These are phyloP conservation scores for Rhagium mordax DNA, from an alignment of 2,888 invertebrate species.

Conservation along the genomic window DNA sequence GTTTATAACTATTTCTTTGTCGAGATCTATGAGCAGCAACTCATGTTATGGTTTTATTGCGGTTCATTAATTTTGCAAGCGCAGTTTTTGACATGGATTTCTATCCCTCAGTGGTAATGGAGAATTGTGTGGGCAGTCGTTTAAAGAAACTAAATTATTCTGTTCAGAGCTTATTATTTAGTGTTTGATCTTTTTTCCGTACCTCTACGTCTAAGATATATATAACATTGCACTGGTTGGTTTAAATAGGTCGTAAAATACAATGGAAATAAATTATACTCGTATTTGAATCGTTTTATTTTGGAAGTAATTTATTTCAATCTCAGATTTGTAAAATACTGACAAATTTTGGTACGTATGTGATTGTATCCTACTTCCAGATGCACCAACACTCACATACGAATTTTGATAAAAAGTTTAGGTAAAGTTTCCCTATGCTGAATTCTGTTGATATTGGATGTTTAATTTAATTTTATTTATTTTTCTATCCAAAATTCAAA, in stretches of 20 bases:
- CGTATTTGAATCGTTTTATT: background rate
- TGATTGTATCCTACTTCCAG: too few relatives aligned
- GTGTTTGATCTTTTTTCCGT: background rate
- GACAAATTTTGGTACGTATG: too few relatives aligned
- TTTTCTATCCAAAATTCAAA: too few relatives aligned
- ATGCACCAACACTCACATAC: too few relatives aligned
- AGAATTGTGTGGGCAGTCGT: constrained; percentile 3
- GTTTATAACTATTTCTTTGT: constrained; percentile 19
- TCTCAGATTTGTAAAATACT: too few relatives aligned
- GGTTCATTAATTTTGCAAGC: constrained; percentile 14
- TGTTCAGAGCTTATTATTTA: constrained; percentile 11
- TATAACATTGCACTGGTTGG: background rate
- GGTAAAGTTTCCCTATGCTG: too few relatives aligned
- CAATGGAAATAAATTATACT: background rate
- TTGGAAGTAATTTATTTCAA: background rate
- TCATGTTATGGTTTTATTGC: constrained; percentile 13
- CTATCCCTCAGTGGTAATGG: background rate
- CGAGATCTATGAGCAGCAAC: constrained; percentile 5
- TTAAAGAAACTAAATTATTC: background rate
- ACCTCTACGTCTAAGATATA: background rate
- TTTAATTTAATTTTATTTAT: too few relatives aligned
- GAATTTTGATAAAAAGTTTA: too few relatives aligned
- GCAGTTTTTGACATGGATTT: constrained; percentile 1
- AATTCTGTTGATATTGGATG: too few relatives aligned
- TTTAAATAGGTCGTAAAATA: background rate